phyloP scores from a whole-genome alignment of 2,113 vertebrate genomes.

The Pica pica region DNA sequence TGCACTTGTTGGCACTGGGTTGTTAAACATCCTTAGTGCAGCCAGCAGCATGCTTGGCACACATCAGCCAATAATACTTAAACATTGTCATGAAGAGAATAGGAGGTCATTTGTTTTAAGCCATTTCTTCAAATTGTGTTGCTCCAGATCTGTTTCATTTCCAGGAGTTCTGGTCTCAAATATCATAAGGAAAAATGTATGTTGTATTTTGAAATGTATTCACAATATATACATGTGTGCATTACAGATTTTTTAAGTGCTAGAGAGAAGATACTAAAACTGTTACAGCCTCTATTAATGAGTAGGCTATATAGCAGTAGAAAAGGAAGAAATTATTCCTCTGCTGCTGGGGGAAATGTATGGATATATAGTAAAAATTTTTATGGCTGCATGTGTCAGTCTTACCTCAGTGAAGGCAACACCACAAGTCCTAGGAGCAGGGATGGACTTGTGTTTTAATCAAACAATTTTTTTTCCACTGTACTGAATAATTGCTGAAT shows the following conservation, averaged over 20 bases:
- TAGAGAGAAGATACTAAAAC: background rate
- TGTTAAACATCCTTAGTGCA: slow-evolving; percentile 63
- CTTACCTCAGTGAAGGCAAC: background rate
- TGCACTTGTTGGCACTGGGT: slow-evolving; percentile 77
- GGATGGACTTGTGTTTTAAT: background rate
- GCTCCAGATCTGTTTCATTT: background rate
- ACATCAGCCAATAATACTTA: slow-evolving; percentile 65
- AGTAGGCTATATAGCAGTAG: background rate
- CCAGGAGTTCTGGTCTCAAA: background rate
- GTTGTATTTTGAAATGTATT: background rate
- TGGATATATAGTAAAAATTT: background rate
- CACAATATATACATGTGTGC: background rate
- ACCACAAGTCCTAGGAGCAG: background rate
- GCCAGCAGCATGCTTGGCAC: slow-evolving; percentile 74
- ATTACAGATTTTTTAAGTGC: background rate
- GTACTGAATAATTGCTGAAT: background rate
- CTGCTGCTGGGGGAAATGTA: background rate
- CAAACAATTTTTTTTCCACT: background rate
- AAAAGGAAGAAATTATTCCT: background rate
- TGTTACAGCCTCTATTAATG: background rate
- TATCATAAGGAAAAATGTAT: background rate
- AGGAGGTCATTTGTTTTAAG: slow-evolving; percentile 44
- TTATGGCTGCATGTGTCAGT: background rate
- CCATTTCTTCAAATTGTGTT: background rate
- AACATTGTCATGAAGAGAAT: slow-evolving; percentile 68